Base-by-base conservation (phyloP, 1,140 invertebrate species). In the Triops longicaudatus region DNA sequence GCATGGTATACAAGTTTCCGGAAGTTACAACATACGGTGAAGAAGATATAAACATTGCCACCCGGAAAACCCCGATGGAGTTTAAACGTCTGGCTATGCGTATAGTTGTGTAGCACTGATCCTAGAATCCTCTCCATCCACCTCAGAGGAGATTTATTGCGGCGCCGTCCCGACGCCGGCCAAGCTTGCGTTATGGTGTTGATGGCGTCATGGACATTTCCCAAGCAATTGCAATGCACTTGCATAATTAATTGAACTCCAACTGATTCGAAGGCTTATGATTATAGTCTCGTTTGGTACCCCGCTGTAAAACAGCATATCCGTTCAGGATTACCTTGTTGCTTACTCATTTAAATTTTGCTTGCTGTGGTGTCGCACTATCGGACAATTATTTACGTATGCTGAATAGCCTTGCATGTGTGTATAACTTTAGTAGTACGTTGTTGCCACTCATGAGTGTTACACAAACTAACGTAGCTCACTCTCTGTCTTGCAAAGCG, bases 191-290 rank as follows among this genome's bases (percentile, higher is more conserved):
- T 63, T 63, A 63, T 63, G 50, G 50, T 63, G 50, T 22, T 63
- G 50, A 63, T 63, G 50, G 50, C 50, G 50, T 63, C 50, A 63
- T 63, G 50, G 50, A 63, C 50, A 63, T 63, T 63, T 63, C 50
- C 50, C 50, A 63, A 22, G 50, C 50, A 63, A 63, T 63, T 63
- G 17, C 17, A 63, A 63, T 63, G 50, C 50, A 9, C 50, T 63
- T 63, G 50, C 50, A 63, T 63, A 63, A 63, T 63, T 63, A 63
- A 63, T 63, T 63, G 50, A 63, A 63, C 50, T 63, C 50, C 50
- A 63, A 63, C 50, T 63, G 50, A 63, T 63, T 14, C 17, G 14
- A 6, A 37, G 31, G 31, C 31, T 37, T 37, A 37, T 37, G 31
- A 37, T 37, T 37, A 37, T 63, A 63, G 5, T 63, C 50, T 63